Conservation (phyloP, 2,113 vertebrate genomes). For the Anser cygnoides region DNA sequence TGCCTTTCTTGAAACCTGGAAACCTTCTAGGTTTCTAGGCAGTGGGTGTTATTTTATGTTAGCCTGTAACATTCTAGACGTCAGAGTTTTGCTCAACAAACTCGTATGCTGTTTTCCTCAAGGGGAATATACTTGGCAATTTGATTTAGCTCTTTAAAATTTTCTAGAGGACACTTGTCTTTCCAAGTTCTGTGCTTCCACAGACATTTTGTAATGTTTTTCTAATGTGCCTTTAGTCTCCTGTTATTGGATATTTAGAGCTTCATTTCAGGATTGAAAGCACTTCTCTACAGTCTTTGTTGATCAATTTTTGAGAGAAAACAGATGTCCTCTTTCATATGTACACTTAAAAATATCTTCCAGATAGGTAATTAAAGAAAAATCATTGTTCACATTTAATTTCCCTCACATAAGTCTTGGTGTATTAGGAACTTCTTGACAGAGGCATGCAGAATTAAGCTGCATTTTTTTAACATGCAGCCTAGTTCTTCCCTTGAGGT, state of each 20-base stretch:
- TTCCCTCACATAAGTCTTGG: background rate
- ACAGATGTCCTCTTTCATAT: background rate
- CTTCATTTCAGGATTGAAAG: background rate
- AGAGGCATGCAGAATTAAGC: background rate
- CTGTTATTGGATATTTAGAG: background rate
- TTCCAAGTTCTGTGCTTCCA: background rate
- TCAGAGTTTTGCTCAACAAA: background rate
- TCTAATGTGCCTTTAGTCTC: background rate
- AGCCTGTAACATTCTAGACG: background rate
- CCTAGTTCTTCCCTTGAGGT: background rate
- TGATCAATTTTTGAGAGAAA: background rate
- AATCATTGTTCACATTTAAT: background rate
- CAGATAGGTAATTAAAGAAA: background rate
- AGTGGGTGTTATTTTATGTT: background rate
- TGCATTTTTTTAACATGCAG: background rate
- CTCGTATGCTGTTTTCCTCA: background rate
- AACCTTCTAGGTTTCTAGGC: background rate
- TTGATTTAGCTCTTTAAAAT: background rate
- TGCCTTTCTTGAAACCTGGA: background rate
- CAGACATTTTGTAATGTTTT: conserved; percentile 9
- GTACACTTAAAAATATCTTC: background rate
- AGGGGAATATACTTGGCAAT: background rate
- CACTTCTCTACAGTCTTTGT: background rate
- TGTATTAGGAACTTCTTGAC: background rate
- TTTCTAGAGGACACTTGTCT: background rate